A percentile compares a stretch with the other conserved stretches of the same genome.
These are phyloP conservation scores for Protosalanx chinensis DNA, from an alignment of 2,797 vertebrate species.

Conservation along the genomic window DNA sequence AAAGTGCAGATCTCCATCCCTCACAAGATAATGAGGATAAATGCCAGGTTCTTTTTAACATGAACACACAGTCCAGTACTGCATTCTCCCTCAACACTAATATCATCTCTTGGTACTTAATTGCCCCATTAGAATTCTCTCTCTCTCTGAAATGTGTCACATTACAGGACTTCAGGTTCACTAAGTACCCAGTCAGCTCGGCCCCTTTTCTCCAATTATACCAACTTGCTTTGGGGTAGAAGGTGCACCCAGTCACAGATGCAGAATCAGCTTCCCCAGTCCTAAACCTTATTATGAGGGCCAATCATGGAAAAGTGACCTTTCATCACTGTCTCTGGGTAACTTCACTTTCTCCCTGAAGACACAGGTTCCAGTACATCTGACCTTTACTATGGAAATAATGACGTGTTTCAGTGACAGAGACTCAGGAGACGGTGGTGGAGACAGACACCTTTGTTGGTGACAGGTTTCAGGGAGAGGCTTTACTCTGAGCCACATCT, in stretches of 20 bases:
- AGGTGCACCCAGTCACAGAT: constrained; percentile 54
- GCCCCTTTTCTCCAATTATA: constrained; percentile 65
- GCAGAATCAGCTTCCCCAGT: constrained; percentile 56
- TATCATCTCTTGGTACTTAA: constrained; percentile 59
- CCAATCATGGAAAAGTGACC: constrained; percentile 65
- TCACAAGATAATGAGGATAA: constrained; percentile 60
- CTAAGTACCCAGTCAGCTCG: constrained; percentile 60
- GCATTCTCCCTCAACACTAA: constrained; percentile 50
- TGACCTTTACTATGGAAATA: constrained; percentile 75
- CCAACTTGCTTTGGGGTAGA: constrained; percentile 61
- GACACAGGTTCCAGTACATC: constrained; percentile 67
- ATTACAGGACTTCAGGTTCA: constrained; percentile 65
- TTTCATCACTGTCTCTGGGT: constrained; percentile 67
- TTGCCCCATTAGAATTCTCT: constrained; percentile 72
- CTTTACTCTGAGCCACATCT: constrained; percentile 68
- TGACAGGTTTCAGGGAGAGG: constrained; percentile 65
- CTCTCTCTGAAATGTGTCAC: constrained; percentile 70
- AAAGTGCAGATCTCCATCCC: constrained; percentile 29
- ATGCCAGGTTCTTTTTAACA: constrained; percentile 57
- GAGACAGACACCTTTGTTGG: constrained; percentile 61
- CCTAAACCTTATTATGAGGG: constrained; percentile 37
- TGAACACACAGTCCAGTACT: constrained; percentile 24
- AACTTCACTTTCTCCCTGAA: constrained; percentile 59
- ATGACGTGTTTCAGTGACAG: constrained; percentile 72
- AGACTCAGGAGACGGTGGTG: constrained; percentile 59